Evolutionary conservation across 2,797 vertebrate genomes (phyloP).

Genomic region (Coccyzus lansbergi): DNA sequence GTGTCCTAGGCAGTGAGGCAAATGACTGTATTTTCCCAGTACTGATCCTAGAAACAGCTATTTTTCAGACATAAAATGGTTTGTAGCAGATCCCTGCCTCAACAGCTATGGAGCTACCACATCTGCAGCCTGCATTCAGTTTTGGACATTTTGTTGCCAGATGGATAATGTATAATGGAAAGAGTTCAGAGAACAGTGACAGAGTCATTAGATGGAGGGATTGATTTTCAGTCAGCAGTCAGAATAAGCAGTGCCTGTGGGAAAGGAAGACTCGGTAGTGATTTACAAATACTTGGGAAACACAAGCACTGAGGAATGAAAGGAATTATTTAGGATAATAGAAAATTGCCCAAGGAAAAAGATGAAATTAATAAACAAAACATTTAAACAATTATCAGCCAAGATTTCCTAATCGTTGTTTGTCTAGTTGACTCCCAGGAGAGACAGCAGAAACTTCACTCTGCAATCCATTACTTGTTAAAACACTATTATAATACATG

Average conservation of each 20-base stretch:
- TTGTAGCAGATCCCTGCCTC: neutral
- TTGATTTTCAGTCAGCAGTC: constrained; percentile 59
- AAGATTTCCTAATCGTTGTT: constrained; percentile 52
- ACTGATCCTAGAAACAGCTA: neutral
- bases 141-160: constrained; percentile 47
- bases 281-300: constrained; percentile 56
- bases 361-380: constrained; percentile 58
- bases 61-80: neutral
- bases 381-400: constrained; percentile 58
- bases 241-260: constrained; percentile 59
- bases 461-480: neutral
- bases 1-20: neutral
- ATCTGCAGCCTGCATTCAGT: constrained; percentile 3
- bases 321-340: constrained; percentile 16
- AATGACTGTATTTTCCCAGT: neutral
- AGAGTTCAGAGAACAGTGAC: constrained; percentile 55
- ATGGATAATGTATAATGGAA: constrained; percentile 61
- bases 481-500: neutral
- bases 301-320: constrained; percentile 23
- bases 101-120: neutral
- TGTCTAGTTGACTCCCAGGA: constrained; percentile 11
- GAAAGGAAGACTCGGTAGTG: constrained; percentile 44
- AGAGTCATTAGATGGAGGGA: constrained; percentile 42
- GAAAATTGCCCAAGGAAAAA: constrained; percentile 26
- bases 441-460: constrained; percentile 20